These are phyloP conservation scores for Nomada goodeniana DNA, from an alignment of 2,888 invertebrate genomes.

Conservation along the genomic window DNA sequence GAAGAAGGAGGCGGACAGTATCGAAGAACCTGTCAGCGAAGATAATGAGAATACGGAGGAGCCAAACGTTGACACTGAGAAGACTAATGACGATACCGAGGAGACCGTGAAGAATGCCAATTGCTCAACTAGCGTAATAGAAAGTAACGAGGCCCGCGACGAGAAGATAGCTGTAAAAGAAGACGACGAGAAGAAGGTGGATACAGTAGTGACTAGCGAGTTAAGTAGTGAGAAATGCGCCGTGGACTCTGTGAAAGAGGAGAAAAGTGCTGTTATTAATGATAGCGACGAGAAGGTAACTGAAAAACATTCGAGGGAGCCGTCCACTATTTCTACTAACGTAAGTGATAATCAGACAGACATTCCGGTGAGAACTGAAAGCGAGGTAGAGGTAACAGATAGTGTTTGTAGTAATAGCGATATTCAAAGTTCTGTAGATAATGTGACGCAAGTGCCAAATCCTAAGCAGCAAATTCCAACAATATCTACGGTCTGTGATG, in stretches of 20 bases:
- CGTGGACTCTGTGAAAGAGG: slow-evolving; percentile 69
- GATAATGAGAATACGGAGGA: slow-evolving; percentile 70
- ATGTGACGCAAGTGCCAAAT: slow-evolving; percentile 84
- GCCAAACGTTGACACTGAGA: slow-evolving; percentile 47
- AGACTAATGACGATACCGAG: slow-evolving; percentile 74
- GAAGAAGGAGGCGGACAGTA: slow-evolving; percentile 68
- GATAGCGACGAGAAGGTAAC: slow-evolving; percentile 80
- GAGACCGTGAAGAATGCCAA: slow-evolving; percentile 77
- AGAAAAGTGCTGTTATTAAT: slow-evolving; percentile 81
- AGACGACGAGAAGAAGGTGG: slow-evolving; percentile 67
- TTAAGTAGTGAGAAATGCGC: slow-evolving; percentile 75
- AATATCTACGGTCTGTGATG: slow-evolving; percentile 91
- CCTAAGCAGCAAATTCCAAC: slow-evolving; percentile 86
- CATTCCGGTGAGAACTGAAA: slow-evolving; percentile 73
- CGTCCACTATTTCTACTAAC: slow-evolving; percentile 84
- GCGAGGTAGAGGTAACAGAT: slow-evolving; percentile 79
- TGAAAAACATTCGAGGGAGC: slow-evolving; percentile 80
- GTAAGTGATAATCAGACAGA: slow-evolving; percentile 81
- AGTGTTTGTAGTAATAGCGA: slow-evolving; percentile 82
- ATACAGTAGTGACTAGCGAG: slow-evolving; percentile 77
- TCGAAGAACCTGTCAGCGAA: slow-evolving; percentile 73
- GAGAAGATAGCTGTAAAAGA: slow-evolving; percentile 71
- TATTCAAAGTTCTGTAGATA: slow-evolving; percentile 83
- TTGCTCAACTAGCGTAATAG: slow-evolving; percentile 82
- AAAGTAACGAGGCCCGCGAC: slow-evolving; percentile 70